Evolutionary conservation across 1,140 invertebrate genomes (phyloP).

Genomic region (Mactra quadrangularis): DNA sequence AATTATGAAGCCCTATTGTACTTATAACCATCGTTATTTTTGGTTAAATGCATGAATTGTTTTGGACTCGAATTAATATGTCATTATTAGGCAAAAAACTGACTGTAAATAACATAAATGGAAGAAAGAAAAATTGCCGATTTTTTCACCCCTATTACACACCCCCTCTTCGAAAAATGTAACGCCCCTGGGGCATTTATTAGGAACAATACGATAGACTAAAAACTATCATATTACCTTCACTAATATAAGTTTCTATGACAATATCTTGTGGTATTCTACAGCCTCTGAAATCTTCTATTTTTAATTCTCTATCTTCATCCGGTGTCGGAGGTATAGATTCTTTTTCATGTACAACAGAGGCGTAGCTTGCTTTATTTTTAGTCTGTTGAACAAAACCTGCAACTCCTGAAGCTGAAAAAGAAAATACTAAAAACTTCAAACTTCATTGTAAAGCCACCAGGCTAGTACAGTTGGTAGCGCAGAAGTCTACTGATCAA

Average conservation of each 20-base stretch:
- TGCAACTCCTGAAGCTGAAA: conserved; percentile 23
- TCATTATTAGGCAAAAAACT: too few relatives aligned
- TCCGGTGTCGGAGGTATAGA: conserved; percentile 9
- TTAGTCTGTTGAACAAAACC: background rate
- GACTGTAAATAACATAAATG: too few relatives aligned
- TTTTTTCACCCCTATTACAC: too few relatives aligned
- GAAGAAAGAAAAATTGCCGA: too few relatives aligned
- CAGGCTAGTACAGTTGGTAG: background rate
- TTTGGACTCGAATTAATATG: too few relatives aligned
- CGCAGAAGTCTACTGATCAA: background rate
- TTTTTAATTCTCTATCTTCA: background rate
- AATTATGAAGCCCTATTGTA: too few relatives aligned
- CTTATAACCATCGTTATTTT: too few relatives aligned
- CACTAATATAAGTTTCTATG: conserved; percentile 42
- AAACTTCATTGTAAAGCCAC: background rate
- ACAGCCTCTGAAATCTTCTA: conserved; percentile 30
- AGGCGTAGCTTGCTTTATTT: conserved; percentile 38
- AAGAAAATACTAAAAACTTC: background rate
- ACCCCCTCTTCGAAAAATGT: too few relatives aligned
- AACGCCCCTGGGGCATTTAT: too few relatives aligned
- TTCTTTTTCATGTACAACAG: conserved; percentile 16
- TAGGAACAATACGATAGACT: too few relatives aligned
- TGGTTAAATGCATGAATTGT: too few relatives aligned
- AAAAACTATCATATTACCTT: conserved; percentile 30
- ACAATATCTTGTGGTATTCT: conserved; percentile 17